Evolutionary conservation across 2,797 vertebrate genomes (phyloP).

Genomic region (Geotrypetes seraphini): DNA sequence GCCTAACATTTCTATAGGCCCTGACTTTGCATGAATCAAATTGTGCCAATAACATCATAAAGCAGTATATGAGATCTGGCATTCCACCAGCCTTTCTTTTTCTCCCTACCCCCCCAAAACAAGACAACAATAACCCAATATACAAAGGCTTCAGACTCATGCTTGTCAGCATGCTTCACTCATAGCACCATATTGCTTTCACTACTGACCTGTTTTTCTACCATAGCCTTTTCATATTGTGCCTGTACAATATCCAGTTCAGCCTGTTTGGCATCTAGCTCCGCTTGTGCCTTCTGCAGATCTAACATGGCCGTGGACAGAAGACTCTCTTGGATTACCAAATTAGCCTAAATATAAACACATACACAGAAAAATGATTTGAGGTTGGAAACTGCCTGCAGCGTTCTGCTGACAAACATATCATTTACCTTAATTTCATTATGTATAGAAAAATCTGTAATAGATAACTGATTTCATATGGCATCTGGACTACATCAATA

Average conservation of each 20-base stretch:
- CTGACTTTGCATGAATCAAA: no score
- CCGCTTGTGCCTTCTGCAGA: conserved; percentile 79
- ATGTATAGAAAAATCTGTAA: conserved; percentile 3
- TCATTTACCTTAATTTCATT: neutral
- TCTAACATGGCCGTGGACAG: conserved; percentile 72
- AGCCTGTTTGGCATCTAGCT: conserved; percentile 79
- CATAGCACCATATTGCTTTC: no score
- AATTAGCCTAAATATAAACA: conserved; percentile 68
- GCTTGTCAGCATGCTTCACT: no score
- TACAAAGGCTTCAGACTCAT: no score
- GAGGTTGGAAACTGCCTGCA: neutral
- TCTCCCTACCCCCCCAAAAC: no score
- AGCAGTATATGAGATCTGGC: no score
- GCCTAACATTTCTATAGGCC: no score
- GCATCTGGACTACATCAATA: no score
- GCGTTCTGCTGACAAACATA: neutral
- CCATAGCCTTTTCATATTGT: conserved; percentile 81
- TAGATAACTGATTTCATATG: neutral
- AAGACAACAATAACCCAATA: no score
- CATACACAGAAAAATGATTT: neutral
- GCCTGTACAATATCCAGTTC: conserved; percentile 81
- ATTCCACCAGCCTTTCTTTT: no score
- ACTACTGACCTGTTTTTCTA: conserved; percentile 84
- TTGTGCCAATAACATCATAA: no score
- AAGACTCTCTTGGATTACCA: conserved; percentile 79